A percentile compares a stretch with the other conserved stretches of the same genome.
Evolutionary conservation across 2,797 vertebrate genomes (phyloP).

Genomic region (Eupleurogrammus muticus): DNA sequence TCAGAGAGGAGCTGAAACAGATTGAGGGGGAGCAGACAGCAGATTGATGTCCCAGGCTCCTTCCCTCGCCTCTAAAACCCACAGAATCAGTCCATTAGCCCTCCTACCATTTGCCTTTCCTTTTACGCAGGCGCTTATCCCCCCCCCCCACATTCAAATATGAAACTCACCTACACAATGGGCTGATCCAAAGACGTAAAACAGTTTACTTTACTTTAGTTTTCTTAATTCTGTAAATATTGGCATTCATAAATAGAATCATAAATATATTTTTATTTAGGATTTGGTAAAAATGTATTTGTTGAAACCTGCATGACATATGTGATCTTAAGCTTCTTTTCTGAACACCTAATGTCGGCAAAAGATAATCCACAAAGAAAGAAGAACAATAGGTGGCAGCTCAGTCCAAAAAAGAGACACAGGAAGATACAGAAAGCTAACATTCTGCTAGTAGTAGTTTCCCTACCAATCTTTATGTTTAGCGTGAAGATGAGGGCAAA

Average conservation of each 20-base stretch:
- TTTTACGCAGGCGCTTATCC: slow-evolving; percentile 60
- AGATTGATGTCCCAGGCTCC: slow-evolving; percentile 79
- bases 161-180: slow-evolving; percentile 28
- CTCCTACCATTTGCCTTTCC: slow-evolving; percentile 73
- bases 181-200: slow-evolving; percentile 11
- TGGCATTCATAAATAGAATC: background rate
- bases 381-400: background rate
- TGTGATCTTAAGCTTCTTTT: background rate
- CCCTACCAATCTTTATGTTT: too few species aligned
- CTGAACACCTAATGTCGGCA: background rate
- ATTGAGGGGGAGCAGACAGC: slow-evolving; percentile 81
- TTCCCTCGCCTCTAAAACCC: slow-evolving; percentile 76
- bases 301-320: too few species aligned
- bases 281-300: background rate
- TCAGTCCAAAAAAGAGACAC: background rate
- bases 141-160: slow-evolving; percentile 48
- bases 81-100: slow-evolving; percentile 79
- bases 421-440: background rate
- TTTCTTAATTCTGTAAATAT: background rate
- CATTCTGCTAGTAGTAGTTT: too few species aligned
- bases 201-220: slow-evolving; percentile 3
- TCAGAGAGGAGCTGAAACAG: slow-evolving; percentile 84
- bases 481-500: too few species aligned
- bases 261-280: too few species aligned
- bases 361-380: background rate